These are phyloP conservation scores for Hemichromis elongatus DNA, from an alignment of 2,113 vertebrate genomes.

Conservation along the genomic window DNA sequence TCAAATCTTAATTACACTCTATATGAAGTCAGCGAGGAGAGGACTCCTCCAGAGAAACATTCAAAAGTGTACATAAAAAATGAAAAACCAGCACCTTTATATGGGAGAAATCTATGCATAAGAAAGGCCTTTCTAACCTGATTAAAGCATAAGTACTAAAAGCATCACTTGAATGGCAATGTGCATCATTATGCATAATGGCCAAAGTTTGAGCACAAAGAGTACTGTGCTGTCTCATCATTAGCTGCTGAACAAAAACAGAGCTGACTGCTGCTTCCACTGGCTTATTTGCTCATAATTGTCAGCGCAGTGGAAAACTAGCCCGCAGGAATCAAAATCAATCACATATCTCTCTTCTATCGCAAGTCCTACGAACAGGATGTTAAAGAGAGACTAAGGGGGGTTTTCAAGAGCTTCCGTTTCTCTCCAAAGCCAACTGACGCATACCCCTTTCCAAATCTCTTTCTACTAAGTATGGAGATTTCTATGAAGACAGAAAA, in stretches of 20 bases:
- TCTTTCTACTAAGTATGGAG: slow-evolving; percentile 7
- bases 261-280: not conserved
- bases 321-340: slow-evolving; percentile 49
- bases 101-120: not conserved
- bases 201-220: slow-evolving; percentile 31
- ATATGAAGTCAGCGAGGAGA: not conserved
- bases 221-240: slow-evolving; percentile 17
- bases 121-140: not conserved
- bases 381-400: not conserved
- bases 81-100: not conserved
- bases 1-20: not conserved
- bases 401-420: not conserved
- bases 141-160: slow-evolving; percentile 15
- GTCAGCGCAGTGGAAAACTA: slow-evolving; percentile 23
- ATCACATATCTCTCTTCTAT: slow-evolving; percentile 39
- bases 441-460: slow-evolving; percentile 19
- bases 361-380: slow-evolving; percentile 31
- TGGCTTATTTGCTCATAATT: slow-evolving; percentile 46
- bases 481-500: slow-evolving; percentile 8
- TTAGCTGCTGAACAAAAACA: slow-evolving; percentile 32
- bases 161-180: slow-evolving; percentile 20
- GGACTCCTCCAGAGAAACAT: not conserved
- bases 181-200: slow-evolving; percentile 29
- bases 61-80: not conserved
- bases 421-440: slow-evolving; percentile 34